Evolutionary conservation across 2,888 invertebrate genomes (phyloP), one percentile per base, ranked within the genome.

Genomic region (Cephus pulcher): DNA sequence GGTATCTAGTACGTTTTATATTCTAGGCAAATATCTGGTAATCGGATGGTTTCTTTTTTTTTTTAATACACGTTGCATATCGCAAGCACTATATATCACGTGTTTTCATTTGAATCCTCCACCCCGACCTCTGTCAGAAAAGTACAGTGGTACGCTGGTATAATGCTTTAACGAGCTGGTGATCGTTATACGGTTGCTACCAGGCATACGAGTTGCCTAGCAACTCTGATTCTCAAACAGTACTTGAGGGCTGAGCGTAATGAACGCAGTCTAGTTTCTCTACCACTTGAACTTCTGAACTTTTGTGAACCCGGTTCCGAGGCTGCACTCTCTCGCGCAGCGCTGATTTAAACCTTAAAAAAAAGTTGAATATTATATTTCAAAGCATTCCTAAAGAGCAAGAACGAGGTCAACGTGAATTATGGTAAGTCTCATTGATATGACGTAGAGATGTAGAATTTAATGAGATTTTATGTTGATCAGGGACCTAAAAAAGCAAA

Each of bases 401-500:
- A 23, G 23, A 56, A 23, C 56, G 23, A 56, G 23, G 56, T 56
- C 56, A 56, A 56, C 23, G 56, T 9, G 56, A 56, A 56, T 9
- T 23, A 56, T 56, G 56, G 56, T 56, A 9, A 56, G 56, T 56
- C 23, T 9, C 56, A 56, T 56, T 9, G 23, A 23, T 9, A 23
- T 9, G 23, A 56, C 6, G 56, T 2, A 15, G 23, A 2, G 0
- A 56, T 15, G 23, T 1, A 9, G 2, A 9, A 23, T 23, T 23
- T 56, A 56, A 56, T 23, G 56, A 56, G 56, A 56, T 23, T 56
- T 56, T 23, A 9, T 23, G 23, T 15, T 9, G 12, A 12, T 69
- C 30, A 78, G 78, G 78, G 78, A 32, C 78, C 78, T 1, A 78
- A 78, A 69, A 86, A 76, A 86, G 82, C n/a, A n/a, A 86, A 87